A percentile compares a stretch with the other conserved stretches of the same genome.
Conservation (phyloP, 35 echinoderm and acorn worm genomes). For the Diadema setosum region DNA sequence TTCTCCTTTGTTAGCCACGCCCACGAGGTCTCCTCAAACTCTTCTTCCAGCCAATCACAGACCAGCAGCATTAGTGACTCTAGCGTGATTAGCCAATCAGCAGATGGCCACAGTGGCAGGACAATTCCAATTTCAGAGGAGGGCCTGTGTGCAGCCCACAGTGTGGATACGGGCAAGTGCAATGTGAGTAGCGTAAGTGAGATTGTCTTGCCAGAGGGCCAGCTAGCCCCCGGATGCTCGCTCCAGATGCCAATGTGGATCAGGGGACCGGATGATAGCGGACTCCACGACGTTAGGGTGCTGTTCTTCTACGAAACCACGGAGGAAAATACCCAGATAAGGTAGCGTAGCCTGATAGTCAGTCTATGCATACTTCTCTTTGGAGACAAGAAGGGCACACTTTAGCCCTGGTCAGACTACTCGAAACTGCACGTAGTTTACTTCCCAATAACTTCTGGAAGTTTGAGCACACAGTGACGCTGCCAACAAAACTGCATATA, state of each 20-base stretch:
- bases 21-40: slow-evolving; percentile 14
- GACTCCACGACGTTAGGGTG: slow-evolving; percentile 90
- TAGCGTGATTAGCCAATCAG: slow-evolving; percentile 31
- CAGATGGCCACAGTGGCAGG: slow-evolving; percentile 18
- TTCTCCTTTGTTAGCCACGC: slow-evolving; percentile 75
- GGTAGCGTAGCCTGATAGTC: no score
- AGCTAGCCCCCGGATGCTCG: slow-evolving; percentile 52
- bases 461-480: no score
- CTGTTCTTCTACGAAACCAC: slow-evolving; percentile 90
- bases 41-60: slow-evolving; percentile 53
- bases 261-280: slow-evolving; percentile 80
- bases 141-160: not conserved
- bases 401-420: no score
- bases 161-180: slow-evolving; percentile 53
- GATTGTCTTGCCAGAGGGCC: slow-evolving; percentile 64
- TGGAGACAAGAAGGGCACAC: no score
- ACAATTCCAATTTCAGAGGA: slow-evolving; percentile 46
- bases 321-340: slow-evolving; percentile 90
- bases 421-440: no score
- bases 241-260: slow-evolving; percentile 81
- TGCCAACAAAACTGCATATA: no score
- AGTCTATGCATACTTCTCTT: no score
- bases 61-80: slow-evolving; percentile 17
- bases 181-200: slow-evolving; percentile 83
- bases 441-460: no score